phyloP scores from a whole-genome alignment of 2,888 invertebrate species.

The Zaprionus obscuricornis region DNA sequence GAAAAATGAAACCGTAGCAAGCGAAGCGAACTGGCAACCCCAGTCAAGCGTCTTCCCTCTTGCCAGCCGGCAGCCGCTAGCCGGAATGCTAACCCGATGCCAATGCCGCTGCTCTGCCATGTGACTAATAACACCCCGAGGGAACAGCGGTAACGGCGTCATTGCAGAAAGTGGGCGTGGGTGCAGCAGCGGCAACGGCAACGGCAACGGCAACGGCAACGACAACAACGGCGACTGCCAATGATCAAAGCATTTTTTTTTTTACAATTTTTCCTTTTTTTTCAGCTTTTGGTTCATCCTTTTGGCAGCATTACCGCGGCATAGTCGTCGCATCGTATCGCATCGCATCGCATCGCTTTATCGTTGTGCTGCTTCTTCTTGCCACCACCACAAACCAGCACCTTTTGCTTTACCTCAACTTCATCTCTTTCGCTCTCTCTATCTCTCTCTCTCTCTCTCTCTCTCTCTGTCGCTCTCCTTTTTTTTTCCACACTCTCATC shows the following conservation, averaged over 20 bases:
- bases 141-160: conserved; percentile 46
- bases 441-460: no score
- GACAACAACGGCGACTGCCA: conserved; percentile 45
- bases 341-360: no score
- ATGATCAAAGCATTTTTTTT: conserved; percentile 71
- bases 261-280: conserved; percentile 46
- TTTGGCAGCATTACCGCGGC: conserved; percentile 16
- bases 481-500: conserved; percentile 1
- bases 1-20: conserved; percentile 46
- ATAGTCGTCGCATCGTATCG: conserved; percentile 2
- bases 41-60: not conserved
- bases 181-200: conserved; percentile 22
- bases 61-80: conserved; percentile 1
- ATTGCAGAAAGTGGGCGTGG: conserved; percentile 15
- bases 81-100: no score
- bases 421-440: no score
- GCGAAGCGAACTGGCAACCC: conserved; percentile 53
- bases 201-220: not conserved
- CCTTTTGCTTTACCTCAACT: no score
- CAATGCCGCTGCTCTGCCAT: conserved; percentile 42
- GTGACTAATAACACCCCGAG: conserved; percentile 81
- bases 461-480: not conserved
- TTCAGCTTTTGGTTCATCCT: conserved; percentile 49
- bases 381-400: no score
- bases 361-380: no score